Base-by-base conservation (phyloP, 2,113 vertebrate species). In the Peromyscus californicus region DNA sequence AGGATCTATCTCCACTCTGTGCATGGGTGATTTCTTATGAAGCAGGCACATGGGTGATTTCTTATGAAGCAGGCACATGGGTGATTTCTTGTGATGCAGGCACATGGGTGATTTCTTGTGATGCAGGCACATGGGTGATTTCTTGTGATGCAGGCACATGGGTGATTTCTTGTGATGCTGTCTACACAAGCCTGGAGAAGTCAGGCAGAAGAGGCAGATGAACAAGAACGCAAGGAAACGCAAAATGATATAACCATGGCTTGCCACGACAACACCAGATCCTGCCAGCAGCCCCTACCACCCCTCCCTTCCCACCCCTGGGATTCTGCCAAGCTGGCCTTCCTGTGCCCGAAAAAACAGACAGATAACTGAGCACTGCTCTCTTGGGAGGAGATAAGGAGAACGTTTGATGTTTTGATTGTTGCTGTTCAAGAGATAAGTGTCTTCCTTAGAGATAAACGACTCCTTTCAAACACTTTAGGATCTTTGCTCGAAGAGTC, bases 391-490 rank as follows among this genome's bases (percentile, higher is more conserved):
- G n/a, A 89, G 70, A 76, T n/a, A 36, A 89, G 89, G 70, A 89
- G 74, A 80, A 74, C 67, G 22, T 96, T 76, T 92, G 75, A 90
- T 70, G 91, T 79, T 92, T 96, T 79, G 74, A 90, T 80, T 95
- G 88, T 92, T 95, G 65, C 85, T 90, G 75, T 75, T 67, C 85
- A 86, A 57, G 79, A 96, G 94, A 92, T 93, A 94, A 92, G 57
- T 88, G 75, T 91, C 84, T 85, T 94, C 90, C 95, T 76, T 90
- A 78, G 80, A 96, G 91, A 89, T 87, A 84, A 96, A 87, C 86
- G 86, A 93, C 94, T 89, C 72, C 61, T 95, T 93, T 36, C 82
- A 92, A 97, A 91, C 85, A 83, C 85, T 96, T 57, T 72, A 82
- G 4, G 63, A 42, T 65, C 69, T 87, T 97, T 87, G 91, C 86